A percentile compares a stretch with the other conserved stretches of the same genome.
phyloP scores from a whole-genome alignment of 2,888 invertebrate genomes.

The Papilio protenor region DNA sequence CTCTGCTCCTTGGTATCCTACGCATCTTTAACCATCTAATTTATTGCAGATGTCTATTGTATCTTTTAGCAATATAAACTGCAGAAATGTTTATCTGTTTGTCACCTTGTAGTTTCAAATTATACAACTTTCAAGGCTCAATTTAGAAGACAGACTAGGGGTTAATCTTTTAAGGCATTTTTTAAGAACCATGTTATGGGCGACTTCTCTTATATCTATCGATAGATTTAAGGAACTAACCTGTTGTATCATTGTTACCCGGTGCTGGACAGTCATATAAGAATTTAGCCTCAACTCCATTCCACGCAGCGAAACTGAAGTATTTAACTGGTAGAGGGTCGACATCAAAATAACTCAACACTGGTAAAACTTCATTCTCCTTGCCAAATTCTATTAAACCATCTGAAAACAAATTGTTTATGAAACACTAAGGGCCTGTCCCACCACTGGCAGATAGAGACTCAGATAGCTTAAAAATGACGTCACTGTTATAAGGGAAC shows the following conservation, averaged over 20 bases:
- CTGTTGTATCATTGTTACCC: conserved; percentile 56
- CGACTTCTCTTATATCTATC: not conserved
- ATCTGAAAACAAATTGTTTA: conserved; percentile 68
- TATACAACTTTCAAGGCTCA: no score
- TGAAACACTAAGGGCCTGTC: not conserved
- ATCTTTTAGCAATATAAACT: no score
- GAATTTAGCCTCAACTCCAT: conserved; percentile 87
- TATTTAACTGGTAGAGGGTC: conserved; percentile 85
- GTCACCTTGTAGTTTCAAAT: no score
- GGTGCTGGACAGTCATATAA: conserved; percentile 86
- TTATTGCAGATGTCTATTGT: no score
- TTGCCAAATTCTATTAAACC: conserved; percentile 86
- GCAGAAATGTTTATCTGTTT: no score
- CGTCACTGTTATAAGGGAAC: no score
- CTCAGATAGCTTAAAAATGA: no score
- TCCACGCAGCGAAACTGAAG: conserved; percentile 89
- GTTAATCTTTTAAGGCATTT: no score
- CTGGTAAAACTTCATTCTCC: conserved; percentile 84
- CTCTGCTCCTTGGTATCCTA: no score
- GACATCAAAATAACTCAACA: conserved; percentile 85
- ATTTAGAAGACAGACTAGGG: no score
- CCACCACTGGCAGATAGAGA: no score
- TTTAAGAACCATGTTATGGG: not conserved
- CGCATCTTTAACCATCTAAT: no score
- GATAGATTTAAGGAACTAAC: conserved; percentile 53